Percentiles rank a stretch among this genome's conserved stretches.
phyloP scores from a whole-genome alignment of 2,113 vertebrate species.

The Brachyhypopomus gauderio region DNA sequence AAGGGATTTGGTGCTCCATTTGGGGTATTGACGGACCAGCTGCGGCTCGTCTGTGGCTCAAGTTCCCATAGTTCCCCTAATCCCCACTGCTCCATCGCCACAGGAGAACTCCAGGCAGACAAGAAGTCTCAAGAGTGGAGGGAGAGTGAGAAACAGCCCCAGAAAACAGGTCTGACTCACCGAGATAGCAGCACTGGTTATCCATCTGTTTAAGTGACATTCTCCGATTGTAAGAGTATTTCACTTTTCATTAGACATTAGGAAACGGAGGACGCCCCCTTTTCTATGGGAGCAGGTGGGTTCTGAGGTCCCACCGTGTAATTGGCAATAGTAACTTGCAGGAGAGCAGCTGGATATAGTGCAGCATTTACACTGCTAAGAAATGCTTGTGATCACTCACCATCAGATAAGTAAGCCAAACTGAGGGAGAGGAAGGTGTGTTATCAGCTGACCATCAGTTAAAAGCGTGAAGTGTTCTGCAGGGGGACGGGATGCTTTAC shows the following conservation, averaged over 20 bases:
- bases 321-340: neutral
- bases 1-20: conserved; percentile 44
- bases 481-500: neutral
- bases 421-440: neutral
- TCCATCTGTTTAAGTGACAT: neutral
- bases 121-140: neutral
- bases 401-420: neutral
- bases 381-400: neutral
- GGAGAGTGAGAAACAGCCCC: neutral
- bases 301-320: neutral
- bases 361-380: neutral
- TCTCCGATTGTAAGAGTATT: conserved; percentile 11
- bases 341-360: neutral
- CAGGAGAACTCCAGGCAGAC: neutral
- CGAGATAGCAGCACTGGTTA: conserved; percentile 18
- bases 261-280: neutral
- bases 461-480: neutral
- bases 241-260: conserved; percentile 12
- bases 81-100: neutral
- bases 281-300: neutral
- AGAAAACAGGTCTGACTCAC: neutral
- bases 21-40: conserved; percentile 37
- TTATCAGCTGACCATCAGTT: conserved; percentile 8
- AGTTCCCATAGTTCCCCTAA: conserved; percentile 34
- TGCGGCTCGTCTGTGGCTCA: conserved; percentile 36